Base-by-base conservation (phyloP, 2,113 vertebrate genomes). In the Bubalus kerabau region DNA sequence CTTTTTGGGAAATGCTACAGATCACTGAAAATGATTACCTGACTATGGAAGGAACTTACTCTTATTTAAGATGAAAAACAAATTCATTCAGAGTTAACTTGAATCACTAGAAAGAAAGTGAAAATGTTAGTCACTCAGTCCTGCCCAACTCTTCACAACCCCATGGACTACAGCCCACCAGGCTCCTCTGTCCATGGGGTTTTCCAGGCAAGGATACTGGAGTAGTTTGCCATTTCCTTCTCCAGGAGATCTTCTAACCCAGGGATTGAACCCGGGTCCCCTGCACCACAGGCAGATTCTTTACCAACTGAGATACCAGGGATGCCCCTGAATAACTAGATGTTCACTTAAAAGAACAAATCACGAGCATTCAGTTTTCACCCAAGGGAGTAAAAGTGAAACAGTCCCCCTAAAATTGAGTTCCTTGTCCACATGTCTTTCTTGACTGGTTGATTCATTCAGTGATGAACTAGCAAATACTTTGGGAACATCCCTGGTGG, bases 1-100 rank as follows among this genome's bases (percentile, higher is more conserved):
- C 11, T 93, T 91, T 52, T 90, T 83, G 23, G 43, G 11, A 97
- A 97, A 64, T 80, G 94, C 88, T 97, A 96, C 15, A 48, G 16
- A 94, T 92, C 30, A 88, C 30, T 60, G 32, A 93, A 92, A 95
- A 97, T 26, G 10, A 82, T 71, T 60, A 91, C 80, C 32, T 94
- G 90, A n/a, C 21, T 17, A 59, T 80, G 17, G 36, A 90, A 90
- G 16, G 0, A 11, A 60, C 14, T 90, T 96, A 56, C 10, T 94
- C n/a, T 94, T 86, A 76, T 90, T 67, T 56, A 95, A 57, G 19
- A 90, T 83, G 28, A 64, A 97, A 86, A 48, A 89, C 87, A 87
- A 92, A 87, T 71, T 60, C 7, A 78, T 36, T 87, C 40, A 40
- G 19, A 81, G 14, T 40, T 88, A 54, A 87, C 28, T 76, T 67